Base-by-base conservation (phyloP, 1,140 invertebrate species). In the Carposina sasakii region DNA sequence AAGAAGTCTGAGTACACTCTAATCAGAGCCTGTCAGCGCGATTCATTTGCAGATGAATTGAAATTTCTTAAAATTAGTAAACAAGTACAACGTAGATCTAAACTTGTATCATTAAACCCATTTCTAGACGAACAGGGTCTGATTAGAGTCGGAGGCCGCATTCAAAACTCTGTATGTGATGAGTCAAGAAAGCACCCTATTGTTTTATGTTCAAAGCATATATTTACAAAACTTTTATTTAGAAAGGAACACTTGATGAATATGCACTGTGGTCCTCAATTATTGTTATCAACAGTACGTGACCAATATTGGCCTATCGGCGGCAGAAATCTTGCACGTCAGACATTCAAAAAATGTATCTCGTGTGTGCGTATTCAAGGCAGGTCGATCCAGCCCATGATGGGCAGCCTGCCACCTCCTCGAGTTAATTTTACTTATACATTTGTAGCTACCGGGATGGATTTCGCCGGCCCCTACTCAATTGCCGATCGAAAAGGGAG, bases 401-500 rank as follows among this genome's bases (percentile, higher is more conserved):
- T 57, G 50, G 46, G 55, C 6, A 21, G 41, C 30, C 33, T 57
- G 30, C 55, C 50, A 5, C 5, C 34, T 16, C 15, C 5, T 1
- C 20, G 55, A 19, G 31, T 33, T 0, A 36, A 9, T 13, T 12
- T 1, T 37, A 9, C 28, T 2, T 28, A 43, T 54, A 5, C 53
- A 54, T 16, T 67, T 67, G 22, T 21, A 43, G 9, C 23, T 41
- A 23, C 31, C 19, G 64, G 56, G 15, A 36, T 60, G 12, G 59
- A 70, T 41, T 72, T 61, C 34, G 63, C 59, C 5, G 61, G 59
- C 15, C 69, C 64, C 1, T 43, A 67, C 10, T 6, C 49, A 2
- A 42, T 69, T n/a, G 46, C 54, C 16, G 59, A 55, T 24, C 48
- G 53, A 15, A 59, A 45, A 43, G 55, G 66, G 20, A 30, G 55